Evolutionary conservation across 2,797 vertebrate genomes (phyloP), one percentile per base, ranked within the genome.

Genomic region (Sphaeramia orbicularis): DNA sequence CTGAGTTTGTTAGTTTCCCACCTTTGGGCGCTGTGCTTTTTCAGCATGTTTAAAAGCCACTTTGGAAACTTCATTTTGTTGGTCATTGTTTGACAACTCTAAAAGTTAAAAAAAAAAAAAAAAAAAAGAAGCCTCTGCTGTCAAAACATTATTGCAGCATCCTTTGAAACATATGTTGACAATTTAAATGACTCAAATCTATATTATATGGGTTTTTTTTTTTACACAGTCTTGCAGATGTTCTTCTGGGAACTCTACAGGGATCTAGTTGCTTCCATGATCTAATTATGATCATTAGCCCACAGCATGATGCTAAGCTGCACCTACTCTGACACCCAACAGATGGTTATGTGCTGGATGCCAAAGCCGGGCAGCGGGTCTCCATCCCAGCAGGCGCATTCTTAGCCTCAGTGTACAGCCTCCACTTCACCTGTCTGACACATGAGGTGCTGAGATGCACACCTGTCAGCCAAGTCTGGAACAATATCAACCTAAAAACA

Each of bases 271-370:
- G 52, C 74, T 58, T 81, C 69, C 42, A 2, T 37, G 60, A 86
- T 85, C 64, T 86, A 75, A 90, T 91, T 87, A 87, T 55, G 68
- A 80, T 86, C 82, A 83, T 92, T 91, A 90, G 71, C 64, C 58
- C 81, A 42, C 81, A 58, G 78, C 60, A n/a, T 74, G 86, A 82
- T n/a, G 49, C 70, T 65, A 63, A 74, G 48, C 69, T 78, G 74
- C 82, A 76, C 67, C 82, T 78, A 74, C 68, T 72, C 59, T 71
- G 78, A 79, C 85, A 37, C 71, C 62, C 65, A 74, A 44, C 78
- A 87, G 80, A 86, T 84, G 81, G 77, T 65, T 48, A 8, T 45
- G 73, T 42, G 59, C 44, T 74, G 69, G 63, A 72, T 74, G 56
- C 49, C 72, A 75, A 73, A 14, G 53, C 68, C 63, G 67, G 76